phyloP scores from a whole-genome alignment of 2,888 invertebrate species.

The Leptopilina myrica region DNA sequence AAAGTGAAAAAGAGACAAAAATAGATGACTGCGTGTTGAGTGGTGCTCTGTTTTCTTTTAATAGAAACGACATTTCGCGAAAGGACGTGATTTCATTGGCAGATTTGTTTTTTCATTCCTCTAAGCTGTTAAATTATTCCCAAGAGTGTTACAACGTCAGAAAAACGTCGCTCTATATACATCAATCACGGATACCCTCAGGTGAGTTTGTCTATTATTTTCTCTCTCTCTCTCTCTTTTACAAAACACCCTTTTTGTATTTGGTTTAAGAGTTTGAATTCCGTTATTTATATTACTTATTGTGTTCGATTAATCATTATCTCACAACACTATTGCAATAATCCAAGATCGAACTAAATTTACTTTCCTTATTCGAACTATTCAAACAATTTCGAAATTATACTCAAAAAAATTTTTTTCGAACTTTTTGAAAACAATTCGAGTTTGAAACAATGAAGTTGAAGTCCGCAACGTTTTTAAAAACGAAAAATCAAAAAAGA shows the following conservation, averaged over 20 bases:
- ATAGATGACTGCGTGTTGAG: background rate
- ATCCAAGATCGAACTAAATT: conserved; percentile 5
- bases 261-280: too few species aligned
- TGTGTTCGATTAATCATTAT: conserved; percentile 24
- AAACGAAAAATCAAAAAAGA: too few species aligned
- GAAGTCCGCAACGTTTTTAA: too few species aligned
- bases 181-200: conserved; percentile 67
- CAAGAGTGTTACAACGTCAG: conserved; percentile 59
- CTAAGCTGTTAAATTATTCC: conserved; percentile 38
- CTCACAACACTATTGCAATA: background rate
- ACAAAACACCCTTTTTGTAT: too few species aligned
- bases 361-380: background rate
- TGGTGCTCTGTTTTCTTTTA: conserved; percentile 33
- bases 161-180: conserved; percentile 69
- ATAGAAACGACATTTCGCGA: conserved; percentile 49
- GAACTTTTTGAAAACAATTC: too few species aligned
- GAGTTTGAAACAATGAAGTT: too few species aligned
- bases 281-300: background rate
- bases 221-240: too few species aligned
- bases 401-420: too few species aligned
- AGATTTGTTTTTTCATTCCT: background rate
- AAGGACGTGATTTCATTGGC: conserved; percentile 41
- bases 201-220: conserved; percentile 53
- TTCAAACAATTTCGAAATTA: too few species aligned
- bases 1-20: conserved; percentile 1